Evolutionary conservation across 1,140 invertebrate species (phyloP).

Genomic region (Ladona fulva): DNA sequence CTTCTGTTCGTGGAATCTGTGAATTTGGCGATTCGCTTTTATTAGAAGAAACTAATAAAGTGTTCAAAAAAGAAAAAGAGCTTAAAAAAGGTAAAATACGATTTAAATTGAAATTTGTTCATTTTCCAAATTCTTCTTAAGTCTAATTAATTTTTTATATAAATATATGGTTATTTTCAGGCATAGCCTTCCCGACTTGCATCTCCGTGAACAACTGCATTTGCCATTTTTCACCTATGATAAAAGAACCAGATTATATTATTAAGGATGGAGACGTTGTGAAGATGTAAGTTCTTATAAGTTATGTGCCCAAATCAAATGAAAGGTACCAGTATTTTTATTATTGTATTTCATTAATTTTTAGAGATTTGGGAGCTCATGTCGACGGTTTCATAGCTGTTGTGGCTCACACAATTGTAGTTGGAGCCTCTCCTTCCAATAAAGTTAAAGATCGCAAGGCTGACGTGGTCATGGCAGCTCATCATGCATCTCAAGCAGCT

Average conservation of each 20-base stretch:
- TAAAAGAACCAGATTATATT: constrained; percentile 79
- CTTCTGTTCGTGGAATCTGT: constrained; percentile 85
- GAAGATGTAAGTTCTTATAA: constrained; percentile 77
- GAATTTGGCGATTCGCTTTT: constrained; percentile 83
- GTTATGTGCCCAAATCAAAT: background rate
- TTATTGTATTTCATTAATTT: constrained; percentile 32
- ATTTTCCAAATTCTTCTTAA: background rate
- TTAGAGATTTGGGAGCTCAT: constrained; percentile 92
- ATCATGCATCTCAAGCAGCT: constrained; percentile 90
- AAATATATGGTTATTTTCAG: constrained; percentile 31
- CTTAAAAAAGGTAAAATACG: constrained; percentile 72
- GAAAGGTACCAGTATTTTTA: background rate
- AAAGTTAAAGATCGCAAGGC: constrained; percentile 80
- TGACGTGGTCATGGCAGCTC: constrained; percentile 90
- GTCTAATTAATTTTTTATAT: background rate
- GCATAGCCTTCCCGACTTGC: constrained; percentile 97
- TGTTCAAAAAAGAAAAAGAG: constrained; percentile 98
- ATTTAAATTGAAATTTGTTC: background rate
- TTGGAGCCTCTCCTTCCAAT: constrained; percentile 63
- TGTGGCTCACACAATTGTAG: constrained; percentile 89
- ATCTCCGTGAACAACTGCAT: constrained; percentile 98
- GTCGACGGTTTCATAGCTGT: constrained; percentile 99
- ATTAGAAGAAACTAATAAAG: constrained; percentile 85
- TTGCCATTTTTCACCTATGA: constrained; percentile 95
- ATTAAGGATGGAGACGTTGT: constrained; percentile 91